Base-by-base conservation (phyloP, 2,888 invertebrate species). In the Papilio gigon region DNA sequence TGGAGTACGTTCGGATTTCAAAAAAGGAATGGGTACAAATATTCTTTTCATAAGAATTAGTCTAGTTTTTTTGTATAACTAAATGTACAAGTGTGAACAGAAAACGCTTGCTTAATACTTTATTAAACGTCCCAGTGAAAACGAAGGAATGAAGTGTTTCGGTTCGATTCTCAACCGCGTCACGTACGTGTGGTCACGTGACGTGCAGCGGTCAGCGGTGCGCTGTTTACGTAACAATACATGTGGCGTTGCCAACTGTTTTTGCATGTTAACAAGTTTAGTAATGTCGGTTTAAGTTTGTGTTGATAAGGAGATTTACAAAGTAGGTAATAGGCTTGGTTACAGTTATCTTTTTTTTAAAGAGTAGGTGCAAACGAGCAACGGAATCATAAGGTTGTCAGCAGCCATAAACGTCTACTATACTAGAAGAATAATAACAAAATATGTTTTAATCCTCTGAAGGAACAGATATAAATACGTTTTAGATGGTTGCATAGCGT, bases 111-210 rank as follows among this genome's bases (percentile, higher is more conserved):
- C 78, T 82, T 83, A 78, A 79, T 83, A 84, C 82, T 84, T 84
- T 80, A 82, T 84, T 84, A 82, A 80, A 80, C 79, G 80, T 81
- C 82, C 80, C 78, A 79, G 81, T 72, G 81, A 84, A 84, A 84
- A 44, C 44, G 47, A 42, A 20, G 35, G 30, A 63, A 37, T 44
- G n/a, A 30, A 30, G 30, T 40, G 65, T 83, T 85, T 80, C 84
- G 79, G 75, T 77, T 77, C 68, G 77, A 82, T 84, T 79, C 71
- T 70, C 66, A 87, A 74, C 76, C 85, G 68, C 70, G 82, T 84
- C 89, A 88, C 89, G 89, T 88, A 72, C 80, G 71, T 68, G 75
- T 9, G 80, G 83, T 83, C 85, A 81, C 83, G 82, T 77, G 72
- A 78, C 33, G 30, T 59, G 53, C 30, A n/a, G 25, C 25, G 30